phyloP scores from a whole-genome alignment of 2,888 invertebrate species.

The Agapostemon virescens region DNA sequence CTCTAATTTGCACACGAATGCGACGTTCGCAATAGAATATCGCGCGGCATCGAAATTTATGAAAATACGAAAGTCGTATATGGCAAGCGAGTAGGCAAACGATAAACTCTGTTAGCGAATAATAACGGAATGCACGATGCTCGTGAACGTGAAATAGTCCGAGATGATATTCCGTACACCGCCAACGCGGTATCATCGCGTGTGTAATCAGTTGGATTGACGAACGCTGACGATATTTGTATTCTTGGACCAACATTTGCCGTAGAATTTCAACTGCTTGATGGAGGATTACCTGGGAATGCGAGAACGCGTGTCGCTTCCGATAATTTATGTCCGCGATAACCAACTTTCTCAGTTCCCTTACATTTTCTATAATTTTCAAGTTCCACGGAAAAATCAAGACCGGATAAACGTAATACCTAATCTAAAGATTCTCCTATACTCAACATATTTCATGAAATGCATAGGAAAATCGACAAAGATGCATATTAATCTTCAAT shows the following conservation, averaged over 20 bases:
- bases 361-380: background rate
- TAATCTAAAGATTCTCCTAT: background rate
- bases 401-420: background rate
- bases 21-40: background rate
- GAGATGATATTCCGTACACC: slow-evolving; percentile 18
- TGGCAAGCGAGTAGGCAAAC: background rate
- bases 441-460: background rate
- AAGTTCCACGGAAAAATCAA: background rate
- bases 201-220: slow-evolving; percentile 5
- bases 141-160: slow-evolving; percentile 18
- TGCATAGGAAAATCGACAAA: too few species aligned
- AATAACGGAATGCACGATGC: slow-evolving; percentile 34
- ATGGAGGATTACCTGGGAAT: background rate
- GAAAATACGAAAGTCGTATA: background rate
- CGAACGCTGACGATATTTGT: background rate
- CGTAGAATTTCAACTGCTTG: background rate
- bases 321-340: background rate
- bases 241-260: background rate
- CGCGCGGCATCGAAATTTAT: background rate
- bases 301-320: background rate
- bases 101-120: slow-evolving; percentile 34
- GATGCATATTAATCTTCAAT: too few species aligned
- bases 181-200: slow-evolving; percentile 25
- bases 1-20: background rate
- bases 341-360: background rate